These are phyloP conservation scores for Ophion costatus DNA, from an alignment of 2,888 invertebrate genomes.

Conservation along the genomic window DNA sequence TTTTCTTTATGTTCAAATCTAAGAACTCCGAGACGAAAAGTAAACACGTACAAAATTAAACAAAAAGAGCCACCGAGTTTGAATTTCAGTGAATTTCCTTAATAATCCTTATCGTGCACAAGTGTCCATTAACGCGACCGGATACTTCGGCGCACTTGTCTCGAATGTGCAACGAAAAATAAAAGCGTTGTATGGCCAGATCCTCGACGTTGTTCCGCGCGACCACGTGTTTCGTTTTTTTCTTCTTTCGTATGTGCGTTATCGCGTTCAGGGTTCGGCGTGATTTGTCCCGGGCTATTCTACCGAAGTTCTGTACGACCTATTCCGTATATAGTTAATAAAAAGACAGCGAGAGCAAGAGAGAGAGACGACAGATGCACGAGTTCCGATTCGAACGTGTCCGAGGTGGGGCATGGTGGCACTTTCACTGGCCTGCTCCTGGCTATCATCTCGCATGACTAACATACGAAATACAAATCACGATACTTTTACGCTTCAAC, in stretches of 20 bases:
- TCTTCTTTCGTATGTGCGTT: conserved; percentile 65
- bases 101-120: too few relatives aligned
- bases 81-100: neutral
- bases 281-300: conserved; percentile 72
- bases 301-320: conserved; percentile 69
- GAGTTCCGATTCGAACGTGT: conserved; percentile 70
- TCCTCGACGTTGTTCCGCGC: conserved; percentile 1
- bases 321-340: conserved; percentile 60
- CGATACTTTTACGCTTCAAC: neutral
- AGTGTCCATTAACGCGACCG: neutral
- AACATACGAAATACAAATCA: conserved; percentile 30
- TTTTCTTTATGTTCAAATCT: too few relatives aligned
- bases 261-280: conserved; percentile 69
- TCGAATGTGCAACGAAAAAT: neutral
- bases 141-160: neutral
- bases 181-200: neutral
- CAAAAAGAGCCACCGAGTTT: neutral
- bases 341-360: conserved; percentile 47
- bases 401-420: conserved; percentile 72
- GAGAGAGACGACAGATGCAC: conserved; percentile 69
- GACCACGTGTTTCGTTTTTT: conserved; percentile 47
- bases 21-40: too few relatives aligned
- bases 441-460: conserved; percentile 43
- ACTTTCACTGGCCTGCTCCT: conserved; percentile 74
- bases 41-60: too few relatives aligned